A percentile compares a stretch with the other conserved stretches of the same genome.
phyloP scores from a whole-genome alignment of 2,113 vertebrate species.

The Lycocorax pyrrhopterus region DNA sequence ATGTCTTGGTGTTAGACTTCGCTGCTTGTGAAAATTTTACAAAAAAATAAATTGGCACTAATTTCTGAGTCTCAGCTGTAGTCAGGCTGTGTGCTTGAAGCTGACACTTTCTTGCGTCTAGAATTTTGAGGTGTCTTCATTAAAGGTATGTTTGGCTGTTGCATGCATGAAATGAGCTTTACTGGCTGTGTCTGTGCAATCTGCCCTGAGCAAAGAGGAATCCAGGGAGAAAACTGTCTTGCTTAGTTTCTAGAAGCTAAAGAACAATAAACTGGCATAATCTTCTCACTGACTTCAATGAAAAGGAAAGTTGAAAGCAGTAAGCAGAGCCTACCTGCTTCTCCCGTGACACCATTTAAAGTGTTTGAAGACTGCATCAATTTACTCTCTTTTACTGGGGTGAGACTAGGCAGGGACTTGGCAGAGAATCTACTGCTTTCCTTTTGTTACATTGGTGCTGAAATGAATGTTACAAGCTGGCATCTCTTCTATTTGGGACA shows the following conservation, averaged over 20 bases:
- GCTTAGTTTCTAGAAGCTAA: background rate
- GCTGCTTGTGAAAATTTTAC: background rate
- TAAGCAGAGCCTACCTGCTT: background rate
- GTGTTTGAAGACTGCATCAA: background rate
- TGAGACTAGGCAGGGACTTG: background rate
- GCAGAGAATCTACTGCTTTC: background rate
- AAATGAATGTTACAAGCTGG: background rate
- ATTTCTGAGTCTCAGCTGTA: background rate
- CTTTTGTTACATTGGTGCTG: background rate
- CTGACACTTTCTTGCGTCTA: background rate
- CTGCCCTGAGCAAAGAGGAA: background rate
- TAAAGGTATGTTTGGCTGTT: background rate
- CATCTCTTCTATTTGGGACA: background rate
- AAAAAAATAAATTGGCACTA: background rate
- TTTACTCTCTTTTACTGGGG: background rate
- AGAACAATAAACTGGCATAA: background rate
- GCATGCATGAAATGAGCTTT: background rate
- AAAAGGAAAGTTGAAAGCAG: background rate
- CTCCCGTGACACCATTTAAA: background rate
- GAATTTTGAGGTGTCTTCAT: background rate
- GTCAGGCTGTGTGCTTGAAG: background rate
- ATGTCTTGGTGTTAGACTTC: background rate
- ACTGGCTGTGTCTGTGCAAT: background rate
- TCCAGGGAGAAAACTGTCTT: background rate
- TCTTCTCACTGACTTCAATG: background rate